phyloP scores from a whole-genome alignment of 1,140 invertebrate species.

The Habropoda laboriosa region DNA sequence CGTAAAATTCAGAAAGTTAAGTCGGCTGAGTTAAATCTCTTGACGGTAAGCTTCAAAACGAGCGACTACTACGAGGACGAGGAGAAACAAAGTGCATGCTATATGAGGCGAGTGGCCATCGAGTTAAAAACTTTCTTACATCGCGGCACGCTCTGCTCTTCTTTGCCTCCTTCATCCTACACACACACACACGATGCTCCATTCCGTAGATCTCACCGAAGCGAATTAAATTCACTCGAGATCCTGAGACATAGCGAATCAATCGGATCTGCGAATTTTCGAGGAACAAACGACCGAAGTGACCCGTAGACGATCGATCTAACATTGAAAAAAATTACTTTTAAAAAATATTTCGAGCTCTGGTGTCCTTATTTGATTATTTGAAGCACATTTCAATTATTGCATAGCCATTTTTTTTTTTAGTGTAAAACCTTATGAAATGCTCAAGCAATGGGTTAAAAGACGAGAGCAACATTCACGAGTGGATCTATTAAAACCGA shows the following conservation, averaged over 20 bases:
- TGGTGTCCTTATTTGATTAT: too few species aligned
- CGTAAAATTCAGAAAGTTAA: constrained; percentile 19
- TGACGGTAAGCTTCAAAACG: constrained; percentile 14
- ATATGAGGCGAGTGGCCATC: not conserved
- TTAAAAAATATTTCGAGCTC: too few species aligned
- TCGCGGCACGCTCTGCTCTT: not conserved
- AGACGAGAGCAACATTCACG: too few species aligned
- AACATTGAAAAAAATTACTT: too few species aligned
- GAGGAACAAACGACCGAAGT: too few species aligned
- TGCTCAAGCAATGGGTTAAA: too few species aligned
- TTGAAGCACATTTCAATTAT: too few species aligned
- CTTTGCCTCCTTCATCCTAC: not conserved
- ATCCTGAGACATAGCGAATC: not conserved
- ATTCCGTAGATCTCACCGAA: not conserved
- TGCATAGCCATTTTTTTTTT: too few species aligned
- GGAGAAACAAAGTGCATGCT: not conserved
- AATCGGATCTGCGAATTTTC: not conserved
- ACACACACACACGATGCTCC: not conserved
- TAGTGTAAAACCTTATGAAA: too few species aligned
- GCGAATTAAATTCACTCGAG: not conserved
- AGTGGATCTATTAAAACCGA: too few species aligned
- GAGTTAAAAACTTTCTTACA: constrained; percentile 28
- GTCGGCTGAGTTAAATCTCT: constrained; percentile 12
- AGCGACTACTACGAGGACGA: not conserved
- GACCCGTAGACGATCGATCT: too few species aligned